Evolutionary conservation across 1,140 invertebrate species (phyloP).

Genomic region (Hyles euphorbiae): DNA sequence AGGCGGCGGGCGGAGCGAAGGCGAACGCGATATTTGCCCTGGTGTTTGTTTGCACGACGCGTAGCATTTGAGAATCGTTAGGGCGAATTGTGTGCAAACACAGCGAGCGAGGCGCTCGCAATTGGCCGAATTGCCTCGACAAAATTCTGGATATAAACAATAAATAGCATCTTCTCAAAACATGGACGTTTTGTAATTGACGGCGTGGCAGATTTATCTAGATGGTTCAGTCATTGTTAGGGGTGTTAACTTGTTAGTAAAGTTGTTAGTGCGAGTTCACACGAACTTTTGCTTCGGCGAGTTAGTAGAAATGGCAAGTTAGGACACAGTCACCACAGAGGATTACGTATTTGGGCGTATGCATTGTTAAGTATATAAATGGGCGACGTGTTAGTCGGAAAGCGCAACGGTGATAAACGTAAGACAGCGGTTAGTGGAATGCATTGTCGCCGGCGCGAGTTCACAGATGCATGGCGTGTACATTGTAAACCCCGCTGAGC

Average conservation of each 20-base stretch:
- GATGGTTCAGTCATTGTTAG: constrained; percentile 73
- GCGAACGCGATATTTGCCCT: constrained; percentile 53
- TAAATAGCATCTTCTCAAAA: constrained; percentile 67
- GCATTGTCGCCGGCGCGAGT: constrained; percentile 74
- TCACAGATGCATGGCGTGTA: constrained; percentile 91
- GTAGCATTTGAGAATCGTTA: constrained; percentile 72
- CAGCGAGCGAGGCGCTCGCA: constrained; percentile 54
- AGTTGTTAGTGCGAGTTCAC: constrained; percentile 68
- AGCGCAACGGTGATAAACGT: constrained; percentile 47
- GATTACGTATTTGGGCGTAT: constrained; percentile 47
- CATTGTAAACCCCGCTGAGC: constrained; percentile 79
- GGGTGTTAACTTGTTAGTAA: constrained; percentile 70
- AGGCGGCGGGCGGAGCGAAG: constrained; percentile 16
- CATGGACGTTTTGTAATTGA: constrained; percentile 72
- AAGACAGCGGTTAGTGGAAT: constrained; percentile 65
- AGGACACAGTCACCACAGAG: constrained; percentile 53
- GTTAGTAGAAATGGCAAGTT: constrained; percentile 60
- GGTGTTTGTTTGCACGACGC: constrained; percentile 61
- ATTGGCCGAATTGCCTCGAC: constrained; percentile 60
- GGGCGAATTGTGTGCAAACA: constrained; percentile 66
- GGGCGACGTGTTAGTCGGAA: constrained; percentile 41
- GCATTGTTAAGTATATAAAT: constrained; percentile 42
- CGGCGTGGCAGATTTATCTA: constrained; percentile 67
- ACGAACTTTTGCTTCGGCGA: constrained; percentile 56
- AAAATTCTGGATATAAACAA: constrained; percentile 64